Base-by-base conservation (phyloP, 2,797 vertebrate species). In the Emydoidea blandingii region DNA sequence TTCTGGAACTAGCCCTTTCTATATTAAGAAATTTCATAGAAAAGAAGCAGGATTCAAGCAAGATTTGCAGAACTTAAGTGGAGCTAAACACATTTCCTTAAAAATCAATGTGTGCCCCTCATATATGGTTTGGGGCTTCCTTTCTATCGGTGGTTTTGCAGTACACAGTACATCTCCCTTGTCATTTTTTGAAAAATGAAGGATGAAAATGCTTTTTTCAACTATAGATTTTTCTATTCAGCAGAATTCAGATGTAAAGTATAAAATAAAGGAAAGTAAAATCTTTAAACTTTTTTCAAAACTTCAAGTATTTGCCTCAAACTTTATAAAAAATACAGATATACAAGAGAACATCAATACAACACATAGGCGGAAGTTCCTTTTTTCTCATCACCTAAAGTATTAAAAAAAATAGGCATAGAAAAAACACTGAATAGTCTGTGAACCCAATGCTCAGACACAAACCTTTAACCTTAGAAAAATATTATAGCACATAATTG, bases 31-130 rank as follows among this genome's bases (percentile, higher is more conserved):
- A 2, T 87, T 90, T 90, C 88, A 31, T 81, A 83, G 29, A 90
- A 65, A 2, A 88, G 21, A 94, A 94, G 54, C 6, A 9, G 89
- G 85, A n/a, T 56, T 82, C 41, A 82, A 0, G 1, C 25, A 11
- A 82, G 93, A 82, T 47, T 90, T 91, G 34, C 37, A 84, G 34
- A 83, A 96, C 82, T 85, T 7, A 23, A 93, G 87, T 94, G 88
- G 7, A 95, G 31, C 21, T 72, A 78, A 94, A 90, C 4, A n/a
- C 2, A 1, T 8, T 89, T 84, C n/a, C 21, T 72, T 72, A 72
- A 37, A 68, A 37, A 72, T 72, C 65, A 72, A 72, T 1, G 6
- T 31, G 8, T 41, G 23, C 86, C 93, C 47, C 6, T 62, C 31
- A 59, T 1, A 25, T 91, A 95, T 37, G 8, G 79, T 91, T 88